A percentile compares a stretch with the other conserved stretches of the same genome.
Evolutionary conservation across 23 tunicate genomes (phyloP).

Genomic region (Halocynthia aurantium): DNA sequence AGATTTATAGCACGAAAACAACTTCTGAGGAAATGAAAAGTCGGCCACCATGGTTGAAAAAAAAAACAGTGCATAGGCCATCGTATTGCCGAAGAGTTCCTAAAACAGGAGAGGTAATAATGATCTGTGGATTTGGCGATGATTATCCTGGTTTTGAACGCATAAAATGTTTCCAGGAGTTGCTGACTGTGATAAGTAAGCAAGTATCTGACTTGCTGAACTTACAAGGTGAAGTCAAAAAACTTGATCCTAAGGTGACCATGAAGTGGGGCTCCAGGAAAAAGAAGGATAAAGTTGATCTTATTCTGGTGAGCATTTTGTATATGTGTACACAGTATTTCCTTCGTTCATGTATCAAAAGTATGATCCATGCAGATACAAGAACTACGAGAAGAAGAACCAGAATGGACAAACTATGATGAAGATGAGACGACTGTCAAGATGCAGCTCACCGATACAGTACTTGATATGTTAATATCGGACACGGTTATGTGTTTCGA

Average conservation of each 20-base stretch:
- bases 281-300: conserved; percentile 75
- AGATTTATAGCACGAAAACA: conserved; percentile 12
- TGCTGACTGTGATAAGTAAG: conserved; percentile 12
- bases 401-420: conserved; percentile 80
- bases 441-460: conserved; percentile 62
- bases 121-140: not conserved
- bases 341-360: not conserved
- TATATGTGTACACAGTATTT: not conserved
- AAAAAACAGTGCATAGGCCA: conserved; percentile 12
- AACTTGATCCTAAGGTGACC: conserved; percentile 9
- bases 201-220: conserved; percentile 36
- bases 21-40: not conserved
- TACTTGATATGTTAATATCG: conserved; percentile 47
- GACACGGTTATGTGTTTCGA: conserved; percentile 46
- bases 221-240: conserved; percentile 10
- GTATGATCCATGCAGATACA: conserved; percentile 33
- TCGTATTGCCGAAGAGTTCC: conserved; percentile 33
- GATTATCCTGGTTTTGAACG: too few relatives aligned
- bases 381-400: conserved; percentile 74
- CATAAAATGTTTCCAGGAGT: conserved; percentile 30
- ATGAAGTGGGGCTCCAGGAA: conserved; percentile 71
- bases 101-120: conserved; percentile 37
- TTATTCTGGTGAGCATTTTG: conserved; percentile 43
- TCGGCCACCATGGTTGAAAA: conserved; percentile 32
- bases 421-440: conserved; percentile 71